These are phyloP conservation scores for Exocentrus adspersus DNA, from an alignment of 2,888 invertebrate genomes.

Conservation along the genomic window DNA sequence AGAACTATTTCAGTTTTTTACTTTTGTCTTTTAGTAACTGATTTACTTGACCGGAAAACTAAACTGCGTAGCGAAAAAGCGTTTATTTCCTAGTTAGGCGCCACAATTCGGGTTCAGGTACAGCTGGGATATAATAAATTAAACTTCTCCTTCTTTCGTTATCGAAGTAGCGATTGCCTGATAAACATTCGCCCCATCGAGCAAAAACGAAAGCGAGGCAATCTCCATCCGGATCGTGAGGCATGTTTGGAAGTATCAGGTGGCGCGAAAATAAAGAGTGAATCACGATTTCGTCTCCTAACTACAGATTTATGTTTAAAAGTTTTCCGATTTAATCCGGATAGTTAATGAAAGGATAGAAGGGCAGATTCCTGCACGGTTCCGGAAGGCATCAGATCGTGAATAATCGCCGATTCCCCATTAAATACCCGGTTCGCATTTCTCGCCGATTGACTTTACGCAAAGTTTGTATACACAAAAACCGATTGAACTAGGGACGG, in stretches of 20 bases:
- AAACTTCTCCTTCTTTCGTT: neutral
- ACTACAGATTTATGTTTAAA: constrained; percentile 54
- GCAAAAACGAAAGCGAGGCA: constrained; percentile 4
- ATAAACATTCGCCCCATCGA: neutral
- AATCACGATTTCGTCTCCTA: constrained; percentile 42
- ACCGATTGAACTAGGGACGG: constrained; percentile 51
- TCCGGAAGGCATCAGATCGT: constrained; percentile 52
- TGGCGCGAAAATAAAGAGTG: constrained; percentile 23
- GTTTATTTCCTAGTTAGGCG: too few relatives aligned
- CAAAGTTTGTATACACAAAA: constrained; percentile 59
- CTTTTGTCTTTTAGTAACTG: too few relatives aligned
- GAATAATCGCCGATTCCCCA: constrained; percentile 59
- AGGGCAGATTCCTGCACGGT: constrained; percentile 33
- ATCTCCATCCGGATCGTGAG: constrained; percentile 4
- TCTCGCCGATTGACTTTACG: constrained; percentile 57
- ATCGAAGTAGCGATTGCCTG: neutral
- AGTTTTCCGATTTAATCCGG: constrained; percentile 57
- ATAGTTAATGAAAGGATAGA: constrained; percentile 55
- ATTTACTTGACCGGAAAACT: too few relatives aligned
- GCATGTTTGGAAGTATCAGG: constrained; percentile 15
- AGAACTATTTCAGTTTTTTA: too few relatives aligned
- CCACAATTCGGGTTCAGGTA: too few relatives aligned
- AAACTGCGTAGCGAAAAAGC: too few relatives aligned
- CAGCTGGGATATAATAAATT: too few relatives aligned
- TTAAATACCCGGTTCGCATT: constrained; percentile 55